Base-by-base conservation (phyloP, 2,888 invertebrate species). In the Blastobasis lacticolella region DNA sequence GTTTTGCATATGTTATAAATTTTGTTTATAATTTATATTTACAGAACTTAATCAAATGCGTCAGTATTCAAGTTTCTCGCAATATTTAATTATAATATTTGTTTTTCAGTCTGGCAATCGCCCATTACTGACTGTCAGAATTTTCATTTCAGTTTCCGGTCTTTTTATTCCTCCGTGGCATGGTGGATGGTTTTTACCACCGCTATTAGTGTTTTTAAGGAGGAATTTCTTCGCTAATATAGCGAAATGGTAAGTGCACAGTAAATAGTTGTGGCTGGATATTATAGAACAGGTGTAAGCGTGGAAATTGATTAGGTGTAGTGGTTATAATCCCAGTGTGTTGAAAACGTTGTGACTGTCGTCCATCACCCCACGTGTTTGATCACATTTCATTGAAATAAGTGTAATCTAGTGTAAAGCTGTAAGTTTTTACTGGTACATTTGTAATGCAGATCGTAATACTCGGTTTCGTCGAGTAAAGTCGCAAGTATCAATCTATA, bases 151-250 rank as follows among this genome's bases (percentile, higher is more conserved):
- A 60, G 64, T 68, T 80, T 89, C 87, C 88, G 87, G 87, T 83
- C 88, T 83, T 88, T 88, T 86, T 71, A 86, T 66, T 85, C 78
- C 87, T 86, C 78, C 88, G 88, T 88, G 88, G 88, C 88, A 88
- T 88, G 88, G 88, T 86, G 86, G 87, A 87, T 84, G 83, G 85
- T 87, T 75, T 77, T 62, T 74, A 72, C 80, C 81, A 69, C 82
- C 84, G 81, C 72, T 56, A 62, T 64, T 81, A 80, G 81, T 83
- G 84, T 84, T 71, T 81, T 78, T 74, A 76, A 71, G 81, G 84
- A 84, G 84, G 74, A 83, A 71, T 74, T 72, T 66, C 73, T 79
- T 86, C 86, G 87, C 87, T 87, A 56, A 64, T 64, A 75, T 57
- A 86, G 88, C 87, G 87, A 86, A 81, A 88, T 88, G 88, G 87